Base-by-base conservation (phyloP, 2,888 invertebrate species). In the Helicoverpa assulta region DNA sequence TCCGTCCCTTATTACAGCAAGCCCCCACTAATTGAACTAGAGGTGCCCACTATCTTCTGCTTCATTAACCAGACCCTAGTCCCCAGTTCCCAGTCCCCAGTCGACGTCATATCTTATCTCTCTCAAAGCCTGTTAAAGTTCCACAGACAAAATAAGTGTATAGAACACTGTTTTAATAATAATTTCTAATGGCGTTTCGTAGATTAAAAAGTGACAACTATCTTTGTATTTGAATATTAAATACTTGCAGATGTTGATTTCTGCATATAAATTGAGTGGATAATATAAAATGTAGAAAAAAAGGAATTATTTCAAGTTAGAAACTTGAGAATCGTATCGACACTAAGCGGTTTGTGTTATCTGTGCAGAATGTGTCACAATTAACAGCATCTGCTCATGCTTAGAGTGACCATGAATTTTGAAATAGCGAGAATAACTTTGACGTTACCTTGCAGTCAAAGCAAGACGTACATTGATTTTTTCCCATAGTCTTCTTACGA, bases 11-110 rank as follows among this genome's bases (percentile, higher is more conserved):
- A 61, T 65, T 80, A 59, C 61, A 37, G 2, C 51, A 6, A 76
- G 80, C 14, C 47, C 40, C 76, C 40, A 53, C 71, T 76, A 76
- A 76, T 76, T 80, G 50, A 70, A 51, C 40, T 47, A 56, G 79
- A 74, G 47, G 29, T 54, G 59, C 33, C 58, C 8, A 52, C 40
- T 76, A 80, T 61, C 76, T 29, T 10, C 8, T 40, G 57, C 14
- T 43, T 56, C 43, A 63, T 68, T 75, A 75, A 69, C 14, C 64
- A 64, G 37, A 37, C 37, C 37, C 2, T 3, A 37, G 37, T 12
- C 12, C 37, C 37, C 12, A 37, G 37, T 37, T 10, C 37, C 37
- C 52, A 51, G 62, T 51, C 16, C 21, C 4, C 19, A 29, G 21
- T 54, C n/a, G 26, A 59, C 26, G 14, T 19, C 21, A 10, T 59